These are phyloP conservation scores for Apodemus sylvaticus DNA, from an alignment of 2,113 vertebrate species.

Conservation along the genomic window DNA sequence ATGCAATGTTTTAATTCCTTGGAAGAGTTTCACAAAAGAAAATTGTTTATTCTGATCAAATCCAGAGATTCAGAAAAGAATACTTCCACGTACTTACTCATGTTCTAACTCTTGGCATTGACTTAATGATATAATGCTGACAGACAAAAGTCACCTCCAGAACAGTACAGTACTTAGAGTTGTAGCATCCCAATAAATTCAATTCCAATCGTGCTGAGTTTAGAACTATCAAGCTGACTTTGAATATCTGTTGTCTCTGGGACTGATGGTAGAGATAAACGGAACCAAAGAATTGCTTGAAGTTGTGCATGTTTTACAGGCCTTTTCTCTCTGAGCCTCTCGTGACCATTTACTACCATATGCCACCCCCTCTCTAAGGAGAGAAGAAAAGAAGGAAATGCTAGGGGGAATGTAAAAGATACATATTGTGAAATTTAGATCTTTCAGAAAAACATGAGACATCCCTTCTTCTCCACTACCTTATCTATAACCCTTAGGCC, in stretches of 20 bases:
- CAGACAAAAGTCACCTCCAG: background rate
- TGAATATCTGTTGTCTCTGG: background rate
- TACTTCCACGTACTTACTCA: background rate
- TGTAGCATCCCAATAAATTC: background rate
- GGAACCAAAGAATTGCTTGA: background rate
- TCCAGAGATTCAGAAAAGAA: slow-evolving; percentile 1
- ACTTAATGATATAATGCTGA: background rate
- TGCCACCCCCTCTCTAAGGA: background rate
- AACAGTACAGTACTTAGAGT: slow-evolving; percentile 12
- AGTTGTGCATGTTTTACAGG: background rate
- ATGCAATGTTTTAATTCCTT: background rate
- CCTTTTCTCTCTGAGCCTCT: background rate
- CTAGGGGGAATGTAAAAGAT: background rate
- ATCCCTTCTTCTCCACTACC: background rate
- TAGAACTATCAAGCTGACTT: background rate
- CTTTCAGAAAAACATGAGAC: background rate
- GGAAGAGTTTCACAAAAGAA: background rate
- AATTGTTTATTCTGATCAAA: slow-evolving; percentile 35
- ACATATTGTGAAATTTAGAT: background rate
- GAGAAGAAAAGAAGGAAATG: background rate
- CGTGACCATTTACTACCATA: background rate
- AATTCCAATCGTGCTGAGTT: background rate
- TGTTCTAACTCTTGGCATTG: background rate
- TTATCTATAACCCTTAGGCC: background rate
- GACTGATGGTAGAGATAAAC: background rate